Percentiles rank a stretch among this genome's conserved stretches.
Evolutionary conservation across 2,888 invertebrate species (phyloP).

Genomic region (Drosophila colorata): DNA sequence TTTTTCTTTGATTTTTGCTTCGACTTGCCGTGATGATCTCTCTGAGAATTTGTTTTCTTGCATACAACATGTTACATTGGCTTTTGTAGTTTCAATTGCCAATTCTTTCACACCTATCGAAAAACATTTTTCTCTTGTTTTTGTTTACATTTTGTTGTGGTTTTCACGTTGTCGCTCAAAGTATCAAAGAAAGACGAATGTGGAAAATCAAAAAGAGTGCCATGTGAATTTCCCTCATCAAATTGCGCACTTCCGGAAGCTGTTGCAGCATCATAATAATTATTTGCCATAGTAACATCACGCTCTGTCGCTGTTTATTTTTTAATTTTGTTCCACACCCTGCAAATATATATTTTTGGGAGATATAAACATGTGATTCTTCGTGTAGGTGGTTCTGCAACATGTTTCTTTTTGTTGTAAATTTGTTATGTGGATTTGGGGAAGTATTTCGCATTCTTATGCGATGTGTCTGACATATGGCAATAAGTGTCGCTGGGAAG

Average conservation of each 20-base stretch:
- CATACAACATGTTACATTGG: slow-evolving; percentile 7
- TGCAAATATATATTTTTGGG: neutral
- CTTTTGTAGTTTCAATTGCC: slow-evolving; percentile 16
- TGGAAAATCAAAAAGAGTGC: slow-evolving; percentile 23
- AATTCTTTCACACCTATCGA: slow-evolving; percentile 29
- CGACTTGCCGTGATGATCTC: slow-evolving; percentile 14
- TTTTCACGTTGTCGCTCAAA: slow-evolving; percentile 17
- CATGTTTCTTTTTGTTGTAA: no score
- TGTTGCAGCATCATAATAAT: slow-evolving; percentile 38
- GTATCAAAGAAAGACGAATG: slow-evolving; percentile 16
- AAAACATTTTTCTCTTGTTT: slow-evolving; percentile 10
- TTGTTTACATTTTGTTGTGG: slow-evolving; percentile 36
- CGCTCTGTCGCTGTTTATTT: slow-evolving; percentile 16
- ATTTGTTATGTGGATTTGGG: no score
- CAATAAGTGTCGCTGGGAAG: no score
- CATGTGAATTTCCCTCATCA: slow-evolving; percentile 41
- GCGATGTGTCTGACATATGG: no score
- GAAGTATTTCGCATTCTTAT: no score
- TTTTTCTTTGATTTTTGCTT: slow-evolving; percentile 26
- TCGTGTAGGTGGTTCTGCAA: no score
- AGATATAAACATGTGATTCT: neutral
- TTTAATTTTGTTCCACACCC: slow-evolving; percentile 6
- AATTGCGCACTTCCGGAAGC: slow-evolving; percentile 78
- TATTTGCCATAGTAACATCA: slow-evolving; percentile 37
- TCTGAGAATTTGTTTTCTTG: slow-evolving; percentile 7